Evolutionary conservation across 2,113 vertebrate genomes (phyloP), one percentile per base, ranked within the genome.

Genomic region (Heloderma charlesbogerti): DNA sequence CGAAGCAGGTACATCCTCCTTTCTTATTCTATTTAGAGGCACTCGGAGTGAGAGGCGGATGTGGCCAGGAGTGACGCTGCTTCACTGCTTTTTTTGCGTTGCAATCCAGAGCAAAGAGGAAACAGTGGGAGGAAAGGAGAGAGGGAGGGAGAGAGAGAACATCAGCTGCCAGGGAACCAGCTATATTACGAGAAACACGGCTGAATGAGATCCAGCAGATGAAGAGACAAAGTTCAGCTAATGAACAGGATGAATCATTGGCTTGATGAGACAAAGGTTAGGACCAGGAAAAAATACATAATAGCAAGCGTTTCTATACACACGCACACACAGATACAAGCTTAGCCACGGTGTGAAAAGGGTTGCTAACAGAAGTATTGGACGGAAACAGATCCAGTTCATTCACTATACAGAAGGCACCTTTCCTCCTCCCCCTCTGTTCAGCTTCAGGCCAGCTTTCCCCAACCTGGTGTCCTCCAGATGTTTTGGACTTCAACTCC

Each of bases 231-330:
- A 95, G 96, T 95, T 95, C 94, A 84, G 78, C 95, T 97, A 96
- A 97, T 97, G 97, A 97, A 94, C 37, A 89, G 90, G 95, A 95
- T 97, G 97, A 97, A 91, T 97, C 97, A 97, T 66, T 57, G 93
- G 93, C 97, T 97, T 96, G 94, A 96, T 96, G 91, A 97, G 96
- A 96, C 84, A 91, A 95, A 96, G 95, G 93, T 75, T 92, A 95
- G 96, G 92, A 90, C 90, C 92, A 81, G 90, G n/a, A 6, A n/a
- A n/a, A 48, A 5, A 27, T 15, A 12, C 31, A 43, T 7, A 13
- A 37, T n/a, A 34, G 60, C 29, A 4, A 6, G 37, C 3, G 40
- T 25, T 37, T 75, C 34, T 75, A 6, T 8, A 13, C 4, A 12
- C 15, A 40, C 40, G 40, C 37, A 77, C 34, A 40, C 18, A 7